Conservation (phyloP, 2,888 invertebrate genomes). For the Ornithoptera alexandrae region DNA sequence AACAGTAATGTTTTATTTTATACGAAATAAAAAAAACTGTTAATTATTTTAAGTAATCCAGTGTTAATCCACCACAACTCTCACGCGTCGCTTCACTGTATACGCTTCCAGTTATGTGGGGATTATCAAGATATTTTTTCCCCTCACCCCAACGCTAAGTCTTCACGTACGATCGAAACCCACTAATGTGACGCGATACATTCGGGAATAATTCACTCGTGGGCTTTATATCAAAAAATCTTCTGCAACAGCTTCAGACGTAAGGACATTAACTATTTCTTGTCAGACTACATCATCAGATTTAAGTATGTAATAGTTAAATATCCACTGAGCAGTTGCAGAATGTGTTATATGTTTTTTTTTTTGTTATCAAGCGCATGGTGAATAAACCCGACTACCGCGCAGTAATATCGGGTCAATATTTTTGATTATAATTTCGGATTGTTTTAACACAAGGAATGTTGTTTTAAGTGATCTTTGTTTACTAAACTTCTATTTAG, state of each 20-base stretch:
- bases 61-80: background rate
- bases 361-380: constrained; percentile 61
- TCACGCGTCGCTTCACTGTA: too few species aligned
- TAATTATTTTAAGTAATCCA: background rate
- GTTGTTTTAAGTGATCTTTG: constrained; percentile 40
- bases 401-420: constrained; percentile 44
- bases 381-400: constrained; percentile 40
- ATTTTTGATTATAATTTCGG: constrained; percentile 31
- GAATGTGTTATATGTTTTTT: constrained; percentile 4
- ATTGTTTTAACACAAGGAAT: constrained; percentile 39
- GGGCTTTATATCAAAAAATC: constrained; percentile 22
- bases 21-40: too few species aligned
- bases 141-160: background rate
- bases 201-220: constrained; percentile 6
- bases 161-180: background rate
- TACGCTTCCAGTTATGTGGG: background rate
- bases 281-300: background rate
- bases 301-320: background rate
- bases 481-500: constrained; percentile 36
- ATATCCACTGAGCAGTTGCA: constrained; percentile 9
- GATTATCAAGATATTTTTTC: background rate
- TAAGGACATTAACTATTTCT: background rate
- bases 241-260: constrained; percentile 4
- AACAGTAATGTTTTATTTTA: too few species aligned
- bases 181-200: constrained; percentile 1